Evolutionary conservation across 2,113 vertebrate species (phyloP).

Genomic region (Acrocephalus kingi): DNA sequence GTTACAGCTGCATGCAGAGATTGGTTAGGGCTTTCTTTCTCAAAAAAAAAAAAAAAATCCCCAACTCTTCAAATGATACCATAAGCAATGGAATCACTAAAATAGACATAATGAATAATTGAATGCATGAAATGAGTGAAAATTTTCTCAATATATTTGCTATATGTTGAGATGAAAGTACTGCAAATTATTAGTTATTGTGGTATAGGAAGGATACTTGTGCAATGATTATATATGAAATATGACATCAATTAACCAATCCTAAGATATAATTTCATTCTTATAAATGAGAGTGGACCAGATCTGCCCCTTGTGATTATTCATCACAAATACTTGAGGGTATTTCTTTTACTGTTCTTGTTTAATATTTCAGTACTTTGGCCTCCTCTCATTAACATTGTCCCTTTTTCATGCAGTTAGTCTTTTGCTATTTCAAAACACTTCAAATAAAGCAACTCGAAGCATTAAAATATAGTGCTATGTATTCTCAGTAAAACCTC

Average conservation of each 20-base stretch:
- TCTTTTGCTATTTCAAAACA: neutral
- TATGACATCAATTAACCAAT: neutral
- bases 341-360: neutral
- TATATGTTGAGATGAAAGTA: neutral
- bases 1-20: neutral
- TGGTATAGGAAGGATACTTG: neutral
- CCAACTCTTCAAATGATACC: neutral
- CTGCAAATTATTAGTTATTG: neutral
- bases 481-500: neutral
- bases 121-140: neutral
- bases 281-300: neutral
- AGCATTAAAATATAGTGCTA: neutral
- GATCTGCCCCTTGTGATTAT: neutral
- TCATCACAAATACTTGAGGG: neutral
- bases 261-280: neutral
- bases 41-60: constrained; percentile 22
- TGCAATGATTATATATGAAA: neutral
- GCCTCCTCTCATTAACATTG: neutral
- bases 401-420: neutral
- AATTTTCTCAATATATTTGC: neutral
- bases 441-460: neutral
- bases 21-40: neutral
- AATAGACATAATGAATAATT: neutral
- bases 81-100: neutral
- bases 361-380: neutral